A percentile compares a stretch with the other conserved stretches of the same genome.
These are phyloP conservation scores for Euleptes europaea DNA, from an alignment of 2,113 vertebrate genomes.

Conservation along the genomic window DNA sequence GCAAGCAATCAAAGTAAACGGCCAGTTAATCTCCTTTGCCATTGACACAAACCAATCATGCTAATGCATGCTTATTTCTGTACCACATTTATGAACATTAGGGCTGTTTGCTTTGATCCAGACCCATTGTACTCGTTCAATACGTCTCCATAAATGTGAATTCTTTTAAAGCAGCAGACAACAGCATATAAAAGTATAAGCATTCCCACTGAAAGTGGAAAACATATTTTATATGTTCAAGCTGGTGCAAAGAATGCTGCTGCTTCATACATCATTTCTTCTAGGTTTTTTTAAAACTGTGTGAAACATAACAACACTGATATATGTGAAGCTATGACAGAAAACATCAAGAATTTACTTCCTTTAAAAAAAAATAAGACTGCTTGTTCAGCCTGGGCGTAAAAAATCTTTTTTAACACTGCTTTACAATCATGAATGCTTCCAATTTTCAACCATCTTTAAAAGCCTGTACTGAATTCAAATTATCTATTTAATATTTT, in stretches of 20 bases:
- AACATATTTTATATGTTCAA: neutral
- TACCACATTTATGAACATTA: neutral
- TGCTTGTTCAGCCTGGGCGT: neutral
- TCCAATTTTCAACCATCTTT: neutral
- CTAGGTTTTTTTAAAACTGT: neutral
- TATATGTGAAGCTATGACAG: neutral
- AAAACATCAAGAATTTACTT: neutral
- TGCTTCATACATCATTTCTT: neutral
- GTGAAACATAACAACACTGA: neutral
- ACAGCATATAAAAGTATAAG: neutral
- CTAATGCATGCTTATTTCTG: conserved; percentile 13
- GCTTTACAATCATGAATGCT: neutral
- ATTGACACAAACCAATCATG: neutral
- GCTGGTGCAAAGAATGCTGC: neutral
- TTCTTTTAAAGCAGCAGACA: neutral
- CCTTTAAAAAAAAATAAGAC: neutral
- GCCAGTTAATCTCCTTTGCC: conserved; percentile 25
- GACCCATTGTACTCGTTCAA: neutral
- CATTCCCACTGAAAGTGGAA: conserved; percentile 9
- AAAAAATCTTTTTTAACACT: neutral
- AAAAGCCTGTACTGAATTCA: neutral
- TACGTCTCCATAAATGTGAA: too few species aligned
- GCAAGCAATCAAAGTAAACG: conserved; percentile 1
- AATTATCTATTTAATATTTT: neutral
- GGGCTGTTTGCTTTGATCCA: neutral